These are phyloP conservation scores for Streptopelia turtur DNA, from an alignment of 2,797 vertebrate genomes.

Conservation along the genomic window DNA sequence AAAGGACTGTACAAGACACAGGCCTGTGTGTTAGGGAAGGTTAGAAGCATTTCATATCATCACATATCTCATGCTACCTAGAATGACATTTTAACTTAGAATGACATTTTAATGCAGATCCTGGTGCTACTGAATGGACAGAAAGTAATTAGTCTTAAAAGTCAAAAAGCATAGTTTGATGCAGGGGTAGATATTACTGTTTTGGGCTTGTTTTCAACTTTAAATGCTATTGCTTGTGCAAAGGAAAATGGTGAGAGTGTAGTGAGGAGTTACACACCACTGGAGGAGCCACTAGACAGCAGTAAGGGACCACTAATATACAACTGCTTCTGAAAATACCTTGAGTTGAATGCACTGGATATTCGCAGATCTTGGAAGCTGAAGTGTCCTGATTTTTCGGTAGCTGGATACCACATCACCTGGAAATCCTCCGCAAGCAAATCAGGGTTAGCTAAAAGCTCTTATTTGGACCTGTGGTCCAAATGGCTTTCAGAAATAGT, in stretches of 20 bases:
- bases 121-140: neutral
- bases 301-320: neutral
- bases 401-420: neutral
- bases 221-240: neutral
- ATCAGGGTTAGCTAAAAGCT: neutral
- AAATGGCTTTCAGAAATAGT: neutral
- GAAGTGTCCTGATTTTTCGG: neutral
- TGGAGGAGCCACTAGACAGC: neutral
- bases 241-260: neutral
- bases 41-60: neutral
- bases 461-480: neutral
- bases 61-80: neutral
- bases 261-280: neutral
- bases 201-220: neutral
- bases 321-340: neutral
- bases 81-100: neutral
- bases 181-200: neutral
- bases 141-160: neutral
- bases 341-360: neutral
- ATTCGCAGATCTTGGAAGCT: neutral
- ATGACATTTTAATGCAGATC: neutral
- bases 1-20: neutral
- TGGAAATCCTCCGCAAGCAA: neutral
- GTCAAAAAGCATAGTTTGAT: neutral
- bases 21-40: neutral